These are phyloP conservation scores for Netelia virgata DNA, from an alignment of 2,888 invertebrate genomes.

Conservation along the genomic window DNA sequence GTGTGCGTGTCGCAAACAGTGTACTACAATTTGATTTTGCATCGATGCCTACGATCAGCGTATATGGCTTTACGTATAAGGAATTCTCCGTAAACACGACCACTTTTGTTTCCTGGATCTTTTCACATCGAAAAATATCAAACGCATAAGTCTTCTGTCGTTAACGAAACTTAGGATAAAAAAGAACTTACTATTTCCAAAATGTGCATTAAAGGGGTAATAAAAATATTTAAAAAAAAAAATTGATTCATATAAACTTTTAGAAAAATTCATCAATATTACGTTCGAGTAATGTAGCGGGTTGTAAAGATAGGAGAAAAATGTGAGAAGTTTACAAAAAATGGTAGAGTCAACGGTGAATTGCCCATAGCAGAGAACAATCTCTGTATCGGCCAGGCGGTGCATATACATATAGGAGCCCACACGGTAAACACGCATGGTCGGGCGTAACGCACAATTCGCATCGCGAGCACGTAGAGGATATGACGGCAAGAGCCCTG, in stretches of 20 bases:
- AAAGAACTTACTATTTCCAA: too few species aligned
- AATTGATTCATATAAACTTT: too few species aligned
- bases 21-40: conserved; percentile 40
- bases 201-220: too few species aligned
- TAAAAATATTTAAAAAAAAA: too few species aligned
- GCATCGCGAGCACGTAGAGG: conserved; percentile 71
- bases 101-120: neutral
- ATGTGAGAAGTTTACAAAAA: neutral
- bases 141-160: too few species aligned
- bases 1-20: conserved; percentile 40
- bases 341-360: neutral
- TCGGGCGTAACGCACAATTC: conserved; percentile 75
- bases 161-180: too few species aligned
- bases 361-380: neutral
- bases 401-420: neutral
- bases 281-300: neutral
- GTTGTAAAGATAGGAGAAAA: too few species aligned
- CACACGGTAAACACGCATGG: conserved; percentile 73
- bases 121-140: too few species aligned
- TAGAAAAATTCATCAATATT: neutral
- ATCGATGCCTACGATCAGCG: conserved; percentile 8
- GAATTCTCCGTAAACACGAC: neutral
- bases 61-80: neutral
- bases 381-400: neutral
- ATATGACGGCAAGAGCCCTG: conserved; percentile 48